Evolutionary conservation across 1,140 invertebrate genomes (phyloP).

Genomic region (Heliconius hermathena): DNA sequence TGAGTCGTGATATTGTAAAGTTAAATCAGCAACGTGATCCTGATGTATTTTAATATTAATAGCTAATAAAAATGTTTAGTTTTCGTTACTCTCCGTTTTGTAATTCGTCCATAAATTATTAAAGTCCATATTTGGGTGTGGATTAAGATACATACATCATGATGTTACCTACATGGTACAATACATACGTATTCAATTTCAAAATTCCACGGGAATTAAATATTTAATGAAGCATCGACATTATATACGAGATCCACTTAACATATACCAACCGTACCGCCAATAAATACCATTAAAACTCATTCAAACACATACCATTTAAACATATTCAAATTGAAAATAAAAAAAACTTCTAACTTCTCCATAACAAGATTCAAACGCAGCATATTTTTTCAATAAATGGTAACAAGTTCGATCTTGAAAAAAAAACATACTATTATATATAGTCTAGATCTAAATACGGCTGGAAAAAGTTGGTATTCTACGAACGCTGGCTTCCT

Average conservation of each 20-base stretch:
- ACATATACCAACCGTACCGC: background rate
- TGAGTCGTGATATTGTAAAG: too few relatives aligned
- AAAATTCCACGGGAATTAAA: too few relatives aligned
- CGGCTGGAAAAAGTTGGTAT: conserved; percentile 53
- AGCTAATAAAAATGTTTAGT: background rate
- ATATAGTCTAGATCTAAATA: conserved; percentile 50
- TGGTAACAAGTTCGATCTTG: conserved; percentile 29
- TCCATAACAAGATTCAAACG: conserved; percentile 26
- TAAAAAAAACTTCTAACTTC: conserved; percentile 22
- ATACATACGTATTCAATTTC: background rate
- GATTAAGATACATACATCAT: background rate
- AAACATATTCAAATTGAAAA: background rate
- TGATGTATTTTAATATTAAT: conserved; percentile 1
- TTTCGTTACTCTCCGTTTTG: background rate
- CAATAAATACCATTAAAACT: background rate
- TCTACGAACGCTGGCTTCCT: conserved; percentile 60
- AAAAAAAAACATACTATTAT: conserved; percentile 34
- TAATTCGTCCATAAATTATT: background rate
- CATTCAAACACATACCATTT: background rate
- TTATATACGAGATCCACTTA: too few relatives aligned
- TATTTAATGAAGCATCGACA: too few relatives aligned
- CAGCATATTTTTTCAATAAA: conserved; percentile 30
- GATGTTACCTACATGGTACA: background rate
- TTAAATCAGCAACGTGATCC: background rate
- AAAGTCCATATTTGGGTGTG: background rate